Evolutionary conservation across 2,888 invertebrate species (phyloP).

Genomic region (Rapana venosa): DNA sequence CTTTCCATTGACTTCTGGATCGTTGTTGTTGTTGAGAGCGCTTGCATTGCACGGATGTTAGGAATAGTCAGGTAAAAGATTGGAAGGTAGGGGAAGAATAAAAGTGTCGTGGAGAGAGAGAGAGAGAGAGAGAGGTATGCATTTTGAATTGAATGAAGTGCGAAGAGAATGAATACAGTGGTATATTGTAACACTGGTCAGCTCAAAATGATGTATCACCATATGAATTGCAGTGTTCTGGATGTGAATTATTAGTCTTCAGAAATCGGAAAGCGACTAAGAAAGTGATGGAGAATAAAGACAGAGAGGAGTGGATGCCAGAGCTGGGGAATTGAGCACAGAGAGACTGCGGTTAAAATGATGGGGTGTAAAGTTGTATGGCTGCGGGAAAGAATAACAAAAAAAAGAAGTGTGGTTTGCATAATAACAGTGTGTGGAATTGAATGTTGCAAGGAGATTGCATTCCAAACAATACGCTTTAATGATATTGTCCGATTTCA

Average conservation of each 20-base stretch:
- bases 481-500: background rate
- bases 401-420: background rate
- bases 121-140: too few species aligned
- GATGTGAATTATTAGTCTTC: too few species aligned
- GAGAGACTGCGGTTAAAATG: too few species aligned
- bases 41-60: background rate
- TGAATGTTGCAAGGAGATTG: conserved; percentile 32
- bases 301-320: background rate
- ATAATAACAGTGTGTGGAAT: background rate
- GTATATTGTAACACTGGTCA: too few species aligned
- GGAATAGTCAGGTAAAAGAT: background rate
- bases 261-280: too few species aligned
- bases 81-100: too few species aligned
- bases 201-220: too few species aligned
- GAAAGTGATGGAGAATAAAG: background rate
- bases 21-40: background rate
- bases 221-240: too few species aligned
- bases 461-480: conserved; percentile 53
- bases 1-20: background rate
- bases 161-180: too few species aligned
- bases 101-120: too few species aligned
- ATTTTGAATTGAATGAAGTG: too few species aligned
- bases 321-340: background rate
- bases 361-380: background rate
- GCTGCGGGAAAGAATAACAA: background rate